Percentiles rank a stretch among this genome's conserved stretches.
These are phyloP conservation scores for Andrena dorsata DNA, from an alignment of 2,888 invertebrate species.

Conservation along the genomic window DNA sequence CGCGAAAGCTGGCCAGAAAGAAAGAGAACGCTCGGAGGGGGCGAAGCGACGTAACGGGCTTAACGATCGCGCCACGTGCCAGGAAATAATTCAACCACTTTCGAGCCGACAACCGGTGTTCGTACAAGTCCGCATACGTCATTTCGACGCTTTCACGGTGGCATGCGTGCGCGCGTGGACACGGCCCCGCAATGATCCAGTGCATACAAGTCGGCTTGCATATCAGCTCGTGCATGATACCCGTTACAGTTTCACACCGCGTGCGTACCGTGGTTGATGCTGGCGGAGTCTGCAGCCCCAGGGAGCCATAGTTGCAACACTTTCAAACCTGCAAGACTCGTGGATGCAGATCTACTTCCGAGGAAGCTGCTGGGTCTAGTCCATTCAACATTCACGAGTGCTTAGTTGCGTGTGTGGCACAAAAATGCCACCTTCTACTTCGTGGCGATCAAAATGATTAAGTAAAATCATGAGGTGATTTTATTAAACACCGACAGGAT, in stretches of 20 bases:
- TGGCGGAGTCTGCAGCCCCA: neutral
- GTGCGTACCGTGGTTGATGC: neutral
- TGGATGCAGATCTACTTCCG: neutral
- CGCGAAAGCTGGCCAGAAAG: neutral
- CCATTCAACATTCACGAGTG: too few relatives aligned
- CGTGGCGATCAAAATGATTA: too few relatives aligned
- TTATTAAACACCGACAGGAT: neutral
- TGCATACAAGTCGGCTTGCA: conserved; percentile 21
- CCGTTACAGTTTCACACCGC: conserved; percentile 45
- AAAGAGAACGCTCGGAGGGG: conserved; percentile 7
- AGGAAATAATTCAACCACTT: conserved; percentile 65
- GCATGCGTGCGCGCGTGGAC: conserved; percentile 34
- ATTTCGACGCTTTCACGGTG: conserved; percentile 59
- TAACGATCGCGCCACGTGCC: conserved; percentile 38
- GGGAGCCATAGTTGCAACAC: neutral
- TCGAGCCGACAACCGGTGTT: conserved; percentile 35
- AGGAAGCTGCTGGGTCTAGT: neutral
- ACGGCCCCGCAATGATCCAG: conserved; percentile 40
- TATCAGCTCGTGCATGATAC: conserved; percentile 51
- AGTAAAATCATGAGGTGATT: neutral
- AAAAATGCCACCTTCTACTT: too few relatives aligned
- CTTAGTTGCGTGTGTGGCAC: too few relatives aligned
- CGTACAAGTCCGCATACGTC: conserved; percentile 47
- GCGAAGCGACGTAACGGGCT: neutral
- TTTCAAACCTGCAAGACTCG: neutral